Evolutionary conservation across 2,888 invertebrate genomes (phyloP).

Genomic region (Gerosis bhagava): DNA sequence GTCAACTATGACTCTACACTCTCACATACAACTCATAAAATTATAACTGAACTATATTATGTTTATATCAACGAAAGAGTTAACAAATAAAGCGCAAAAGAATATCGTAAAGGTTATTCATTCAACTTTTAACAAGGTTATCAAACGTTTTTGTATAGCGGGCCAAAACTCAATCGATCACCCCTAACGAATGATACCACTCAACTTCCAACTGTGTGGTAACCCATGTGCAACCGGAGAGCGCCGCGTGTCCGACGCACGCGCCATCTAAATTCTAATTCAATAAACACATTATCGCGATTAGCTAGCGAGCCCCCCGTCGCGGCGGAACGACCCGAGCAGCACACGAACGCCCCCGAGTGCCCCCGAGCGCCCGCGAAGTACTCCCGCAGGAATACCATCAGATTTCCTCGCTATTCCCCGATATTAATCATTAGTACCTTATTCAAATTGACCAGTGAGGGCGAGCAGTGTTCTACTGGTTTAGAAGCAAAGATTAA

Average conservation of each 20-base stretch:
- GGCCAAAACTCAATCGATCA: constrained; percentile 30
- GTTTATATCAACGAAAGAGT: too few species aligned
- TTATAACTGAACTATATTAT: too few species aligned
- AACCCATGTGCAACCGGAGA: constrained; percentile 54
- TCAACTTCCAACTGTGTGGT: constrained; percentile 30
- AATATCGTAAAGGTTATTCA: too few species aligned
- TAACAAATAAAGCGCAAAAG: too few species aligned
- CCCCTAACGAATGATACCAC: constrained; percentile 53
- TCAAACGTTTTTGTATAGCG: constrained; percentile 6
- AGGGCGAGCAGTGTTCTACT: too few species aligned
- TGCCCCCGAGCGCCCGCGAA: constrained; percentile 44
- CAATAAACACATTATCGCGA: constrained; percentile 82
- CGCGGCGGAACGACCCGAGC: constrained; percentile 46
- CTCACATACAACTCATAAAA: too few species aligned
- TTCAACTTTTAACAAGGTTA: constrained; percentile 5
- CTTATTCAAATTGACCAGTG: constrained; percentile 60
- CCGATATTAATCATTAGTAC: constrained; percentile 65
- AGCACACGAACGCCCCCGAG: constrained; percentile 43
- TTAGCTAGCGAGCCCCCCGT: constrained; percentile 64
- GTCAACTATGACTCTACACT: too few species aligned
- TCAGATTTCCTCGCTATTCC: constrained; percentile 65
- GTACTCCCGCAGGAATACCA: constrained; percentile 52
- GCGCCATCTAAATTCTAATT: constrained; percentile 78
- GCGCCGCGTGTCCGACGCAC: constrained; percentile 66
- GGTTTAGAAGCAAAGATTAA: too few species aligned